Base-by-base conservation (phyloP, 2,888 invertebrate species). In the Endotricha flammealis region DNA sequence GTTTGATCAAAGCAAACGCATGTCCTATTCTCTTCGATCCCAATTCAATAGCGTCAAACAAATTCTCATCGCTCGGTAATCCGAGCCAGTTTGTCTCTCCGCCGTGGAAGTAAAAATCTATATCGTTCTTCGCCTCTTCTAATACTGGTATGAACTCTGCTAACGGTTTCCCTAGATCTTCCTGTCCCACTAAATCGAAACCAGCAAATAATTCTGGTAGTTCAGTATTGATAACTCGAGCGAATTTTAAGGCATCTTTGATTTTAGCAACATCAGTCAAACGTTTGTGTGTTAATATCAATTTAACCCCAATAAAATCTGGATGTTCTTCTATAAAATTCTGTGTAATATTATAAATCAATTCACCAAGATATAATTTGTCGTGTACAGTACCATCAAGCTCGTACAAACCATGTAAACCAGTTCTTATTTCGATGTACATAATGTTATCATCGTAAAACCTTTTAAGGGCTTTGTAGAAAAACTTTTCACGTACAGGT, bases 141-240 rank as follows among this genome's bases (percentile, higher is more conserved):
- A 94, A 58, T 33, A 88, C 65, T 0, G 91, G 82, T 0, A 90
- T 66, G 44, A 90, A 93, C 10, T 90, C 86, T 6, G 74, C 56
- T 0, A 95, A 69, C 0, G 92, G 90, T 12, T 81, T 75, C 0
- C 94, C 94, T 41, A 86, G 65, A 54, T 95, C 94, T 65, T 95
- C 95, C 54, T 93, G 93, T 0, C 94, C 94, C 0, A 95, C 93
- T 36, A 95, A 85, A 78, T 95, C 95, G 49, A 94, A 93, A 2
- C 95, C 95, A 3, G 90, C 92, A 27, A 94, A 79, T 48, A 92
- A 90, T 10, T 90, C 82, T 0, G 94, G 93, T 61, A 89, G 88
- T 25, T 77, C 65, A 0, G 51, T 57, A 60, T 89, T 86, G 0
- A 90, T 39, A 31, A 40, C 46, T 10, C 52, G 56, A 12, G 76